Base-by-base conservation (phyloP, 2,888 invertebrate genomes). In the Synergus japonicus region DNA sequence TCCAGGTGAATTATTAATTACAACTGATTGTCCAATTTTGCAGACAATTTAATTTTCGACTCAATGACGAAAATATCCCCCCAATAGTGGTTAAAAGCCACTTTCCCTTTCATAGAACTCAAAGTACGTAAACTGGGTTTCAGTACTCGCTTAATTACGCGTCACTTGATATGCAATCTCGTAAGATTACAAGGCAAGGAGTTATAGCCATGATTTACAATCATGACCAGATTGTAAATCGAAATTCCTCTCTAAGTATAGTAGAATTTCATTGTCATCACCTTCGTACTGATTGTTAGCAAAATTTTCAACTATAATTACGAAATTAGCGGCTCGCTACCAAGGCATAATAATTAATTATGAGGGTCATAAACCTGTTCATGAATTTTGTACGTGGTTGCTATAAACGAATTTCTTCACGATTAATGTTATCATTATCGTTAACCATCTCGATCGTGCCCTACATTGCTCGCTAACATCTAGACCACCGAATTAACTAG, bases 391-490 rank as follows among this genome's bases (percentile, higher is more conserved):
- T 69, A 18, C 41, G 65, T 1, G 65, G 65, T 66, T 10, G 9
- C 65, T n/a, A 66, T n/a, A 66, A 3, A n/a, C 65, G 65, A 66
- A 9, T 66, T 66, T 66, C 65, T 66, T 66, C 9, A 43, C 41
- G 43, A 66, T 66, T 66, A 66, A 66, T 66, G 65, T 66, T 66
- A 66, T 66, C 65, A 66, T 66, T 66, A 41, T 43, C 43, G 65
- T 15, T 66, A 41, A 66, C 65, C 65, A 66, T 66, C 41, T 43
- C n/a, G 41, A 66, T 66, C 65, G n/a, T 66, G 65, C 8, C 41
- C 65, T 66, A 66, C 8, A 66, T 66, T 43, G 41, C 43, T 41
- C 41, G 65, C 41, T 41, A 41, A 15, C 65, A 66, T 43, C 41
- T 43, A 18, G 9, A n/a, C 41, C 65, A 9, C 43, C 41, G 43